Conservation (phyloP, 2,797 vertebrate species). For the Mustela erminea region DNA sequence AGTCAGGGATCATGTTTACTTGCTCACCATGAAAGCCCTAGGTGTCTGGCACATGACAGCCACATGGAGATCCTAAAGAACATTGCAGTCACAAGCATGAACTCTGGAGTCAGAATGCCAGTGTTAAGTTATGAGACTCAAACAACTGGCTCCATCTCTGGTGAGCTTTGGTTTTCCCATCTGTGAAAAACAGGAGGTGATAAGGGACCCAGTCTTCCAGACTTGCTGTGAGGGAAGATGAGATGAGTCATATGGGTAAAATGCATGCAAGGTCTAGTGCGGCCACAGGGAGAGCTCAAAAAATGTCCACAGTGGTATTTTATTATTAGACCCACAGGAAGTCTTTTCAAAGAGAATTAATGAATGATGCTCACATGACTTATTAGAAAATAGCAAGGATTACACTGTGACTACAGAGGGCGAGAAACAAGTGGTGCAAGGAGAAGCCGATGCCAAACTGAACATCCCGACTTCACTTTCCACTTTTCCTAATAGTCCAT, state of each 20-base stretch:
- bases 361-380: too few relatives aligned
- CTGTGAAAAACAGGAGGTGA: background rate
- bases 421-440: background rate
- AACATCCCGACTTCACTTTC: background rate
- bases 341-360: background rate
- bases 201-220: background rate
- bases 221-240: background rate
- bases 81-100: background rate
- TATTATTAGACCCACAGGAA: background rate
- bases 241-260: background rate
- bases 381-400: background rate
- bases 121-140: background rate
- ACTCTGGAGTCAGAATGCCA: background rate
- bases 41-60: background rate
- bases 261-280: background rate
- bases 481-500: background rate
- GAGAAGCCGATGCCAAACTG: background rate
- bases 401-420: background rate
- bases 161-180: background rate
- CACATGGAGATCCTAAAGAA: background rate
- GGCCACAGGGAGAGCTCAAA: background rate
- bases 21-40: background rate
- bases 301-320: background rate
- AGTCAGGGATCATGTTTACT: background rate
- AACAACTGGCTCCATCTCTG: background rate